Base-by-base conservation (phyloP, 53 echinoderm and acorn worm genomes). In the Patiria pectinifera region DNA sequence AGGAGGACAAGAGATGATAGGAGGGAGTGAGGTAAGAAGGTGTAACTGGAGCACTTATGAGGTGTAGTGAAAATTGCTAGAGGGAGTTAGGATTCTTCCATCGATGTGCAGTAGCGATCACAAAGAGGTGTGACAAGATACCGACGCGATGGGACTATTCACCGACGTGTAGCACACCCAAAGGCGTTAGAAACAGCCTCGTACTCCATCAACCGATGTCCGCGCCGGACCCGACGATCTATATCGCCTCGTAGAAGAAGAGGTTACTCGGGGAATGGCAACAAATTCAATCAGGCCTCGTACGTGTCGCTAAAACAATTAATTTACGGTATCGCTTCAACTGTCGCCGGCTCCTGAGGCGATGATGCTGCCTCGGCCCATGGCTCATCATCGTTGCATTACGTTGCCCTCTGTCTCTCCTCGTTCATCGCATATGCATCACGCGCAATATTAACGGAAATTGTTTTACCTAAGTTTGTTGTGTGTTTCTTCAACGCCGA, bases 271-370 rank as follows among this genome's bases (percentile, higher is more conserved):
- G 60, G 45, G 47, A 78, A 80, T 90, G 47, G 90, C 90, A 90
- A 90, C 90, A 90, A 90, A 90, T 90, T 90, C 81, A 90, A 90
- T 90, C 90, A 90, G 15, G 81, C 78, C 19, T 77, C 90, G 88
- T 87, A 26, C 90, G 80, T 81, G 81, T 90, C 80, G 86, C 86
- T 92, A 86, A 92, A 92, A 92, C 92, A 92, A 92, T 92, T 92
- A 92, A 92, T 92, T 92, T 92, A 87, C 71, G 92, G 80, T 92
- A 86, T 92, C 92, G 76, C 76, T 92, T 92, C 81, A 69, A 79
- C 86, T 86, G 59, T 69, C 82, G 92, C 86, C 92, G 92, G 86
- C 92, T 85, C 87, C 86, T 35, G 45, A 12, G 86, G 86, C 92
- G n/a, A 90, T 69, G 70, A 2, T 90, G 60, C 21, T 84, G 62